Evolutionary conservation across 1,140 invertebrate species (phyloP), one percentile per base, ranked within the genome.

Genomic region (Akabosia matsudoensis): DNA sequence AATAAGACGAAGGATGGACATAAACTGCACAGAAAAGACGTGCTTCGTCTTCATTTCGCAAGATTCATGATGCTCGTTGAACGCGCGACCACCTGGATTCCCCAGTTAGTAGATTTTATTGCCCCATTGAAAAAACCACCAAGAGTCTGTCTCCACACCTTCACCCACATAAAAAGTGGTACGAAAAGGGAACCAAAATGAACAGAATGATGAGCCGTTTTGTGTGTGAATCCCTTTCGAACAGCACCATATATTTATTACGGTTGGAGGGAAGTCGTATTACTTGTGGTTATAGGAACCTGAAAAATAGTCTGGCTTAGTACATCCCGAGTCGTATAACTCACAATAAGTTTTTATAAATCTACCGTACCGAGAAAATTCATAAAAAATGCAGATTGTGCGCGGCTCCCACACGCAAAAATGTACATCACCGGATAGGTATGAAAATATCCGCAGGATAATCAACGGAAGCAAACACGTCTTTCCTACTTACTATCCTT

Each of bases 221-320:
- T 56, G 61, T n/a, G n/a, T n/a, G n/a, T 67, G 61, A 67, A 67
- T 67, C 30, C 61, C 22, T 67, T 22, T 67, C 61, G 28, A 28
- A 67, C 61, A 67, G 24, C 26, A n/a, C 26, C 31, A 31, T 67
- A 30, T 67, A 67, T 67, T 67, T 67, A 67, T 67, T 67, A 67
- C 28, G 31, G 7, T 4, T 61, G 24, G n/a, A 61, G 54, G 13
- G 14, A 16, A 61, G 13, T 61, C 13, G 4, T 14, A 61, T 14
- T n/a, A 61, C 54, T 61, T 22, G 7, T 61, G 54, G 10, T 51
- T 51, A 51, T n/a, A 51, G 45, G 45, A 10, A 22, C 7, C 14
- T 61, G 24, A 61, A n/a, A 10, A 7, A n/a, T 14, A 24, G 54
- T 7, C 14, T 7, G 54, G 24, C 24, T 14, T 24, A 61, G 54